Percentiles rank a stretch among this genome's conserved stretches.
phyloP scores from a whole-genome alignment of 2,888 invertebrate species.

The Dioctria rufipes region DNA sequence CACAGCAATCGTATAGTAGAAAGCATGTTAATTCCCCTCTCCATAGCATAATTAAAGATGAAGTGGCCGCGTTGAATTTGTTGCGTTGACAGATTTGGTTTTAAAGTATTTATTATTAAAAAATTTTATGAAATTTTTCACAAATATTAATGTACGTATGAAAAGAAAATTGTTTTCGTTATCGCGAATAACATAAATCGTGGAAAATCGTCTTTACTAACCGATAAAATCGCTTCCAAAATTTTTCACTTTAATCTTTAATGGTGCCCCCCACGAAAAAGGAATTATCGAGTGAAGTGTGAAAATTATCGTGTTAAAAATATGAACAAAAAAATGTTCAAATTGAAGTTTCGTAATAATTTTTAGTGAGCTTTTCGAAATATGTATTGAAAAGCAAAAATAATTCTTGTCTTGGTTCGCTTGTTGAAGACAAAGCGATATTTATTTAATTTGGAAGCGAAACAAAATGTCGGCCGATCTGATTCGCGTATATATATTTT shows the following conservation, averaged over 20 bases:
- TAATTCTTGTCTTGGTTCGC: conserved; percentile 8
- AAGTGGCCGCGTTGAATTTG: conserved; percentile 41
- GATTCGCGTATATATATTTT: background rate
- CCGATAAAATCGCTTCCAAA: conserved; percentile 4
- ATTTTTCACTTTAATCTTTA: background rate
- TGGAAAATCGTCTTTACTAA: conserved; percentile 32
- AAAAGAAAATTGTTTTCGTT: background rate
- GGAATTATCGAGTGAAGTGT: background rate
- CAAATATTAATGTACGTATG: conserved; percentile 27
- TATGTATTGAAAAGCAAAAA: background rate
- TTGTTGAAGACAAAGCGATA: conserved; percentile 11
- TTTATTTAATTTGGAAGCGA: background rate
- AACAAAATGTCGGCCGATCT: conserved; percentile 40
- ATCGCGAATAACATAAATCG: conserved; percentile 20
- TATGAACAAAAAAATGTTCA: background rate
- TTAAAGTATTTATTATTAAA: conserved; percentile 6
- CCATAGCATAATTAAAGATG: background rate
- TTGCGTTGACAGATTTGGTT: conserved; percentile 25
- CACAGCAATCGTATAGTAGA: too few species aligned
- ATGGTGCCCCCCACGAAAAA: conserved; percentile 4
- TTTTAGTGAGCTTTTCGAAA: conserved; percentile 1
- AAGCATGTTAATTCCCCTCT: background rate
- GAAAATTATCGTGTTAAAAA: conserved; percentile 28
- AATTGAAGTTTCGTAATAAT: conserved; percentile 1
- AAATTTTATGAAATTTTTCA: conserved; percentile 10